These are phyloP conservation scores for Elymnias hypermnestra DNA, from an alignment of 1,140 invertebrate species.

Conservation along the genomic window DNA sequence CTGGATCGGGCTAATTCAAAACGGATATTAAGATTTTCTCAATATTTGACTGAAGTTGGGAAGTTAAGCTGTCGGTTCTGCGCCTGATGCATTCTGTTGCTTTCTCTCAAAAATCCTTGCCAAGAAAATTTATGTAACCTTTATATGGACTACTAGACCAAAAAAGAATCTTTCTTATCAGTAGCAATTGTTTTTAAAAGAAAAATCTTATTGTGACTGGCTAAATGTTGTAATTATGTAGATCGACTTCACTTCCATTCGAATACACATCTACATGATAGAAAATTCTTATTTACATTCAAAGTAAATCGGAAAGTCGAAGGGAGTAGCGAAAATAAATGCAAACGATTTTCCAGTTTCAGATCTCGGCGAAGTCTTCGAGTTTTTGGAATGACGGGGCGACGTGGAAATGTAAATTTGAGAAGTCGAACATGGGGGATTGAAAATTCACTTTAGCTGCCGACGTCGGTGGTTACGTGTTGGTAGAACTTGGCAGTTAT, in stretches of 20 bases:
- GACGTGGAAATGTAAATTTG: conserved; percentile 12
- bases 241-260: background rate
- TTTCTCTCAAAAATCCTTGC: no score
- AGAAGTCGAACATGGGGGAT: conserved; percentile 9
- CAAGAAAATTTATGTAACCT: no score
- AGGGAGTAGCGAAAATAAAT: conserved; percentile 8
- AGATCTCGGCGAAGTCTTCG: conserved; percentile 1
- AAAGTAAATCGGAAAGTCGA: conserved; percentile 2
- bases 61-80: no score
- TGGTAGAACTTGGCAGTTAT: conserved; percentile 1
- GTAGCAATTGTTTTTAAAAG: no score
- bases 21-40: no score
- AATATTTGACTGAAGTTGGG: no score
- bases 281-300: background rate
- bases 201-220: no score
- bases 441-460: conserved; percentile 5
- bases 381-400: conserved; percentile 7
- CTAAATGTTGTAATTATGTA: no score
- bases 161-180: no score
- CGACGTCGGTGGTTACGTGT: background rate
- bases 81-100: no score
- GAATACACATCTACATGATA: background rate
- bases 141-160: no score
- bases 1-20: no score
- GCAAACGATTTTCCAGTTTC: conserved; percentile 4